Evolutionary conservation across 2,113 vertebrate species (phyloP).

Genomic region (Calyptomena viridis): DNA sequence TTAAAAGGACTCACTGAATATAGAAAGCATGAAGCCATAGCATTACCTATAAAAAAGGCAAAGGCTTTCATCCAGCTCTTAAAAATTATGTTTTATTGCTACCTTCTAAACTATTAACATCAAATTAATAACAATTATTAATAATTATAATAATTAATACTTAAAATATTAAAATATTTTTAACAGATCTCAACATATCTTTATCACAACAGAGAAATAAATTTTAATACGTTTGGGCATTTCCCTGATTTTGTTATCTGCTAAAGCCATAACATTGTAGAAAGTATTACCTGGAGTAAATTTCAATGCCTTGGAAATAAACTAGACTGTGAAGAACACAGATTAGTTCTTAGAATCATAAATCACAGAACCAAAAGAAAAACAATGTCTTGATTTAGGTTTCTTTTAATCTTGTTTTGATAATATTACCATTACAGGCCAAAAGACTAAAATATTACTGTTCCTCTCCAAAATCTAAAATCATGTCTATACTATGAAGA

Average conservation of each 20-base stretch:
- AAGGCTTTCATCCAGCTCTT: neutral
- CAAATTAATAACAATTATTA: neutral
- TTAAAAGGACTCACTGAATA: neutral
- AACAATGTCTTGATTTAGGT: neutral
- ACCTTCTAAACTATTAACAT: neutral
- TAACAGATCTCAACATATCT: accelerated
- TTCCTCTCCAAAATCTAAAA: neutral
- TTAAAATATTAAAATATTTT: neutral
- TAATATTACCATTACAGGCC: neutral
- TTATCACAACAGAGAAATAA: neutral
- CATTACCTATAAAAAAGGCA: neutral
- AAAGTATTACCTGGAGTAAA: neutral
- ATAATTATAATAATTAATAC: neutral
- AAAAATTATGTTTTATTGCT: neutral
- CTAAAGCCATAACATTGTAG: neutral
- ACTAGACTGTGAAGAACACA: neutral
- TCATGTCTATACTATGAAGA: neutral
- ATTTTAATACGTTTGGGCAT: neutral
- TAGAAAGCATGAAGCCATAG: neutral
- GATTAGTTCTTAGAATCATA: neutral
- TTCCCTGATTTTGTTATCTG: neutral
- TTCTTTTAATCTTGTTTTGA: neutral
- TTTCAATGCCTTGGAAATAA: neutral
- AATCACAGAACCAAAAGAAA: neutral
- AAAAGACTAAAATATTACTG: neutral